Conservation (phyloP, 2,888 invertebrate genomes). For the Drosophila paranaensis region DNA sequence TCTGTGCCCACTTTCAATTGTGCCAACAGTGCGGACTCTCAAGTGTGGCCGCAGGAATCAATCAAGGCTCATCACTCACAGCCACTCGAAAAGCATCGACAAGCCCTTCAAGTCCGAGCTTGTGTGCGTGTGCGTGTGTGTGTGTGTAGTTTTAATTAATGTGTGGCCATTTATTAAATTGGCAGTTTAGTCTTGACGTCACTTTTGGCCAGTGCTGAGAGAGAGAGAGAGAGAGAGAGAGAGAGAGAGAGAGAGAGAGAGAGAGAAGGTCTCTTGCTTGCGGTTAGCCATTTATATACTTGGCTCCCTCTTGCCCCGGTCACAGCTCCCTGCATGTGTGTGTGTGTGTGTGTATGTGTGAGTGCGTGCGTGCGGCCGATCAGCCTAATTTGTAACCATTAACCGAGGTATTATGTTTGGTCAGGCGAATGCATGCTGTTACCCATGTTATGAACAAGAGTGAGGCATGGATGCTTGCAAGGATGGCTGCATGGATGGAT, state of each 20-base stretch:
- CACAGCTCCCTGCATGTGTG: conserved; percentile 1
- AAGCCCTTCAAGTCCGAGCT: conserved; percentile 35
- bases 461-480: conserved; percentile 26
- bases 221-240: conserved; percentile 34
- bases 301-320: conserved; percentile 31
- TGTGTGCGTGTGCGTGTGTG: conserved; percentile 47
- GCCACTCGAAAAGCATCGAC: conserved; percentile 46
- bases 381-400: conserved; percentile 83
- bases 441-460: conserved; percentile 33
- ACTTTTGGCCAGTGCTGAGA: conserved; percentile 42
- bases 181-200: conserved; percentile 77
- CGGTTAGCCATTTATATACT: conserved; percentile 55
- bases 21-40: conserved; percentile 71
- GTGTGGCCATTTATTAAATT: conserved; percentile 83
- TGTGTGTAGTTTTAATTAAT: conserved; percentile 78
- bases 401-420: conserved; percentile 74
- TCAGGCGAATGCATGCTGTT: conserved; percentile 64
- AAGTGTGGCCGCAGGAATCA: conserved; percentile 83
- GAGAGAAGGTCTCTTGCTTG: conserved; percentile 27
- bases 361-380: conserved; percentile 66
- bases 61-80: conserved; percentile 82
- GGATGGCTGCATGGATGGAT: conserved; percentile 30
- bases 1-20: conserved; percentile 53
- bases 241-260: conserved; percentile 27
- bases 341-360: conserved; percentile 6